Percentiles rank a stretch among this genome's conserved stretches.
Conservation (phyloP, 2,113 vertebrate genomes). For the Romanogobio albipinnatus region DNA sequence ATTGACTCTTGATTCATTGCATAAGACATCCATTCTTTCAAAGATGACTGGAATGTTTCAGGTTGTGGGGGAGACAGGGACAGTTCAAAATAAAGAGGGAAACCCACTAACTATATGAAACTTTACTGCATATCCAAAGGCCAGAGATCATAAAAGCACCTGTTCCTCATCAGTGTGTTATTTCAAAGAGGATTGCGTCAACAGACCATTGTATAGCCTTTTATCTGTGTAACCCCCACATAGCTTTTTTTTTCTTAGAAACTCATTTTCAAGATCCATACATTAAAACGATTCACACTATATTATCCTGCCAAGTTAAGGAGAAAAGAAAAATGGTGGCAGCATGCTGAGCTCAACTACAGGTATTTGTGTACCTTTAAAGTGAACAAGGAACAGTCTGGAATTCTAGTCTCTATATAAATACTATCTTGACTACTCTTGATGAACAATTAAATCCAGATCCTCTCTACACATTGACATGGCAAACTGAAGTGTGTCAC, state of each 20-base stretch:
- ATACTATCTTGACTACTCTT: slow-evolving; percentile 99
- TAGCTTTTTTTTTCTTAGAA: slow-evolving; percentile 78
- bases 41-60: slow-evolving; percentile 92
- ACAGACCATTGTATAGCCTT: slow-evolving; percentile 91
- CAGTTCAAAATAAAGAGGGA: slow-evolving; percentile 63
- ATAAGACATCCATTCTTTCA: slow-evolving; percentile 86
- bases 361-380: slow-evolving; percentile 95
- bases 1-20: slow-evolving; percentile 85
- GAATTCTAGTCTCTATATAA: slow-evolving; percentile 99
- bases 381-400: slow-evolving; percentile 98
- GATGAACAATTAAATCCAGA: slow-evolving; percentile 98
- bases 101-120: slow-evolving; percentile 97
- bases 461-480: slow-evolving; percentile 92
- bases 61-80: slow-evolving; percentile 12
- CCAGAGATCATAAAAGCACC: slow-evolving; percentile 80
- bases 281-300: slow-evolving; percentile 98
- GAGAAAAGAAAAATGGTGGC: slow-evolving; percentile 84
- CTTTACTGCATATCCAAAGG: slow-evolving; percentile 97
- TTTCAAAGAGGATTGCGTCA: slow-evolving; percentile 81
- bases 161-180: slow-evolving; percentile 85
- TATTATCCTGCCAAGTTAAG: slow-evolving; percentile 99
- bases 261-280: slow-evolving; percentile 68
- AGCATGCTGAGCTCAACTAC: slow-evolving; percentile 88
- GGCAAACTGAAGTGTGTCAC: slow-evolving; percentile 93
- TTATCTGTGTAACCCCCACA: slow-evolving; percentile 87